Base-by-base conservation (phyloP, 2,113 vertebrate species). In the Burhinus bistriatus region DNA sequence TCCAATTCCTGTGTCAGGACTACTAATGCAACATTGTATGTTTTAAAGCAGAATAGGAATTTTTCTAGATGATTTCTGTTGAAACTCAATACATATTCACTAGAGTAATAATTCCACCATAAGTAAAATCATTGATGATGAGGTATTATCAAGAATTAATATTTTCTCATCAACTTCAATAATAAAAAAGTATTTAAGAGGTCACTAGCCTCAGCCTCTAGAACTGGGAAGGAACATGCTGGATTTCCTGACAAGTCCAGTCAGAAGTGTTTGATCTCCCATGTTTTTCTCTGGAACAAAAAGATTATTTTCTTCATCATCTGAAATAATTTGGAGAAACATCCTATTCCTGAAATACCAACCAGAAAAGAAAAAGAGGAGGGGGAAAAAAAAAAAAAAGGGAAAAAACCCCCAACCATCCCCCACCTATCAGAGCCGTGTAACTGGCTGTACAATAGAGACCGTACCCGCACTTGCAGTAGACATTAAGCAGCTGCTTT, bases 351-450 rank as follows among this genome's bases (percentile, higher is more conserved):
- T 61, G 51, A 87, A 83, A 95, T 40, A 79, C 19, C 16, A 70
- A 23, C 15, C 65, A 69, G 40, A 85, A 71, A 55, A 52, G 2
- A 26, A 32, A 32, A 54, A 11, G 3, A 9, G 7, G 3, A 8
- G 4, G 6, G 34, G 18, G 49, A 36, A 12, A 7, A 20, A 1
- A 8, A 64, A 36, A 12, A 6, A 12, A 0, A 7, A 5, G 11
- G 11, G 15, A 5, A 32, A 32, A 40, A 69, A 32, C 15, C 0
- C 22, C 44, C 47, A 77, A 36, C 22, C 8, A 16, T 52, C 22
- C 16, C 4, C 4, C 0, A 0, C 17, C 32, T 75, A 26, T 18
- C 30, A n/a, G 22, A 42, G 9, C n/a, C n/a, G 62, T 10, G 2
- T 27, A 75, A 84, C 27, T 30, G 34, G 10, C 44, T 47, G 5